Percentiles rank a stretch among this genome's conserved stretches.
Evolutionary conservation across 2,113 vertebrate species (phyloP).

Genomic region (Petroica traversi): DNA sequence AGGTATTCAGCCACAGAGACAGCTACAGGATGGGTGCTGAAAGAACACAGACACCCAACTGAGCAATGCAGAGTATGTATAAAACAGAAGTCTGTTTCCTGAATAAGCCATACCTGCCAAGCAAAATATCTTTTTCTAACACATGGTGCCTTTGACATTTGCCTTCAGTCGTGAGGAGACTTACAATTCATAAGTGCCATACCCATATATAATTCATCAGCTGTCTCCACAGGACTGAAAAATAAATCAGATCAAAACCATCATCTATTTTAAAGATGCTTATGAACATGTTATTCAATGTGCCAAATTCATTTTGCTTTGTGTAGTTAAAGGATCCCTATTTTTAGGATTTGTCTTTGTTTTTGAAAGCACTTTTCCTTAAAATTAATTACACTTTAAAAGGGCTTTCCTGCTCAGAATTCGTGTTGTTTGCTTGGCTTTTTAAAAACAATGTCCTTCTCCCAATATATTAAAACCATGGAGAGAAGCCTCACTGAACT

Average conservation of each 20-base stretch:
- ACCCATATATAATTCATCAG: neutral
- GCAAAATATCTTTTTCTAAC: neutral
- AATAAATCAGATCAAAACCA: neutral
- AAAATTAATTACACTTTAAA: neutral
- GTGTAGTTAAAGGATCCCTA: neutral
- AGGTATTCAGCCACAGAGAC: neutral
- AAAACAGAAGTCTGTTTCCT: constrained; percentile 1
- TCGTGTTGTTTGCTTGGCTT: neutral
- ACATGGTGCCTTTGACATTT: constrained; percentile 33
- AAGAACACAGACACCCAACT: neutral
- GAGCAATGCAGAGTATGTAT: neutral
- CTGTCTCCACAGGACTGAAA: neutral
- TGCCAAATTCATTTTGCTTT: neutral
- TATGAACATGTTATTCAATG: neutral
- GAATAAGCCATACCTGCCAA: constrained; percentile 14
- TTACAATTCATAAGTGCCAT: neutral
- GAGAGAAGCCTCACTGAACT: neutral
- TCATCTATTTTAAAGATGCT: neutral
- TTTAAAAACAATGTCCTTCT: neutral
- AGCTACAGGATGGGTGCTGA: neutral
- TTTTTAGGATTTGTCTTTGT: neutral
- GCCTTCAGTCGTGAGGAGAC: constrained; percentile 5
- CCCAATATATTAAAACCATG: neutral
- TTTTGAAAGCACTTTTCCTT: neutral
- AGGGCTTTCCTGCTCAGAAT: neutral